A percentile compares a stretch with the other conserved stretches of the same genome.
phyloP scores from a whole-genome alignment of 2,888 invertebrate genomes.

The Calliphora vomitoria region DNA sequence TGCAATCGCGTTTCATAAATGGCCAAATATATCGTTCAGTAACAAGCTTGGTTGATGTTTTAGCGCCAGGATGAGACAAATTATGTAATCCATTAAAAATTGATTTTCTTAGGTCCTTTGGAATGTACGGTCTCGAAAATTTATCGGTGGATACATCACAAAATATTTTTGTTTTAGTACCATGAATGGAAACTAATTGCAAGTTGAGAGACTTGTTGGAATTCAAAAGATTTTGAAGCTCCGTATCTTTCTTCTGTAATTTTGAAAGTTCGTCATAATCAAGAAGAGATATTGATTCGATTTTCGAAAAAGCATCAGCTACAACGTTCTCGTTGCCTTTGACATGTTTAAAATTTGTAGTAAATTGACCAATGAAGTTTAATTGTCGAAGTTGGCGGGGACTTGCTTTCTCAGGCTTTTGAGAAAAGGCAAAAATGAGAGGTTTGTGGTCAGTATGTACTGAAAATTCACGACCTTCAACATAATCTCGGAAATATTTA shows the following conservation, averaged over 20 bases:
- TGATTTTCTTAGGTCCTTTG: background rate
- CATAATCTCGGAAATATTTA: no score
- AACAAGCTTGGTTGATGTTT: background rate
- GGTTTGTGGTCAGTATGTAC: no score
- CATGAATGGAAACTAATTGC: background rate
- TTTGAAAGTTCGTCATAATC: background rate
- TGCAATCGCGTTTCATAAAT: background rate
- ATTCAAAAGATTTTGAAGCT: conserved; percentile 3
- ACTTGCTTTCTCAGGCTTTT: conserved; percentile 5
- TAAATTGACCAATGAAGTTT: conserved; percentile 1
- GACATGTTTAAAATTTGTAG: background rate
- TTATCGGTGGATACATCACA: conserved; percentile 12
- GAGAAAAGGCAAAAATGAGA: background rate
- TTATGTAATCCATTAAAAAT: conserved; percentile 8
- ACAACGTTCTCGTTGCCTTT: background rate
- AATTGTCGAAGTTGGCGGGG: background rate
- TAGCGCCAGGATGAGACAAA: conserved; percentile 2
- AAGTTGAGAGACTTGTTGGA: conserved; percentile 9
- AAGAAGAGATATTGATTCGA: conserved; percentile 1
- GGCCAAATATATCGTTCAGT: conserved; percentile 2
- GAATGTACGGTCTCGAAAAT: conserved; percentile 7
- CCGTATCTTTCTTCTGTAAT: no score
- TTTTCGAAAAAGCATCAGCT: background rate
- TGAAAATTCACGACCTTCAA: no score
- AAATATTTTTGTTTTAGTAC: conserved; percentile 15